Evolutionary conservation across 2,888 invertebrate species (phyloP), one percentile per base, ranked within the genome.

Genomic region (Flexamia atlantica): DNA sequence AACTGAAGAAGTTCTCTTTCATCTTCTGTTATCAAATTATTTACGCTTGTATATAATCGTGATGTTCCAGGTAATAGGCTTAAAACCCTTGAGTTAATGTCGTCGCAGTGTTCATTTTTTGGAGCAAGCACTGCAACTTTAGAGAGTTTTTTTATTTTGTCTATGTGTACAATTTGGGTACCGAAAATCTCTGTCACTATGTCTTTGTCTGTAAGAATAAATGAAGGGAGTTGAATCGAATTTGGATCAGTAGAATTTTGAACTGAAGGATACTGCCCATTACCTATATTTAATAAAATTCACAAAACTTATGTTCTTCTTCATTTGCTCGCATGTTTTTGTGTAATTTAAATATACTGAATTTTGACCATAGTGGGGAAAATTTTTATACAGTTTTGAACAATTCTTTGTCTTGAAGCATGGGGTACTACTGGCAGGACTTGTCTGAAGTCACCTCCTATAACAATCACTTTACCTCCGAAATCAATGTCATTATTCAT

Each of bases 401-500:
- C 72, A 17, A 83, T 81, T 40, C 23, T 57, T 23, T 57, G 23
- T 23, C 81, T 42, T 4, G 23, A 23, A n/a, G 50, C 85, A 83
- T 64, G 36, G n/a, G 25, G 32, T 14, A 80, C 81, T 5, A 85
- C 76, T 17, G 84, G 84, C 17, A 84, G 64, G 3, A 74, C 46
- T 53, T 53, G 14, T 53, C 20, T 53, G 20, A 53, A 53, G 17
- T 81, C 42, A 32, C 42, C 42, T 25, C 76, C 76, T n/a, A 76
- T 10, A 76, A 72, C 85, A 81, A 83, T 85, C 74, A 17, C 84
- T 79, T 85, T 85, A 23, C 85, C 85, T 32, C 83, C 85, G 32
- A 85, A 85, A n/a, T 82, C 72, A n/a, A 42, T 53, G 14, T 76
- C 20, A 20, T 60, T 79, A 28, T 50, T 57, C 79, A 82, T 81